Conservation (phyloP, 1,140 invertebrate genomes). For the Eciton burchellii region DNA sequence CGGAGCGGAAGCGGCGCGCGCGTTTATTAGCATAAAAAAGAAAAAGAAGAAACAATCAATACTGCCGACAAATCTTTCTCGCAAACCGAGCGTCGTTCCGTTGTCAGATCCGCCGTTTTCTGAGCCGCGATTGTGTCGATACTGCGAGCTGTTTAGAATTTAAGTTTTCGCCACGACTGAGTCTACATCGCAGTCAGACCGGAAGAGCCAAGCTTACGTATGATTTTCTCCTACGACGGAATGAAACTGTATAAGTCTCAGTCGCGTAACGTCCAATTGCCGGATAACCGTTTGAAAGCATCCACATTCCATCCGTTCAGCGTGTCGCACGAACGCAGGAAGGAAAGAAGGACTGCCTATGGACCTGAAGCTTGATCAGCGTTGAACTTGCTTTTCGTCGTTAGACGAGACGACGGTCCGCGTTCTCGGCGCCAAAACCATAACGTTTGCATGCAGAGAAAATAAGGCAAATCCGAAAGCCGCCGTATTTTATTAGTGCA, state of each 20-base stretch:
- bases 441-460: background rate
- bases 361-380: conserved; percentile 1
- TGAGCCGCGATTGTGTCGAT: conserved; percentile 1
- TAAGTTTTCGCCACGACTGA: conserved; percentile 28
- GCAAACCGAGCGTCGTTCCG: background rate
- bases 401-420: conserved; percentile 3
- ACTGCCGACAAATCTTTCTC: background rate
- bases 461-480: conserved; percentile 2
- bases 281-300: conserved; percentile 68
- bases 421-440: conserved; percentile 13
- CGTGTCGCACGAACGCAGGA: conserved; percentile 44
- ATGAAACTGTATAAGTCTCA: conserved; percentile 57
- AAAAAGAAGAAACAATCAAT: no score
- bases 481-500: background rate
- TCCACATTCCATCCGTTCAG: conserved; percentile 76
- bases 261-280: conserved; percentile 55
- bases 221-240: conserved; percentile 58
- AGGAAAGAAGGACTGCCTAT: background rate
- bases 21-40: no score
- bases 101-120: background rate
- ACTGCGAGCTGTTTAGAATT: conserved; percentile 22
- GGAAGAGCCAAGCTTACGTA: conserved; percentile 45
- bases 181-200: background rate
- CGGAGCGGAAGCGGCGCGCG: no score
- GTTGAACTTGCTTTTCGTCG: background rate